Evolutionary conservation across 1,140 invertebrate genomes (phyloP).

Genomic region (Lineus longissimus): DNA sequence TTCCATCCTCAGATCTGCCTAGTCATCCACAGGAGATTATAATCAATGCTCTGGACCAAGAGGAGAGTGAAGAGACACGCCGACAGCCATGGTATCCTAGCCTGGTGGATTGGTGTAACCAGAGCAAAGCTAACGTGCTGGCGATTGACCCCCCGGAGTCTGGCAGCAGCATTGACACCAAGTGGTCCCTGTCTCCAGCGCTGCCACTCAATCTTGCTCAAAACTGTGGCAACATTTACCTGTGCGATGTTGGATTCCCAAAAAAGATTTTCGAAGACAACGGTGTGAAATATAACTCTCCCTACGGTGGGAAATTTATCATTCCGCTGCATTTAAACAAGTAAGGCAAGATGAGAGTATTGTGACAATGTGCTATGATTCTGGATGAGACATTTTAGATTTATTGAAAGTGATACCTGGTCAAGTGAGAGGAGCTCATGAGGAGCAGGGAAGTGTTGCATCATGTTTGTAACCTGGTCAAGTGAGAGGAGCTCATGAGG

Average conservation of each 20-base stretch:
- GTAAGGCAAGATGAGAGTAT: no score
- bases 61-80: constrained; percentile 38
- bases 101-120: constrained; percentile 64
- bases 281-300: constrained; percentile 77
- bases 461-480: no score
- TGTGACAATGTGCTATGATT: no score
- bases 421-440: no score
- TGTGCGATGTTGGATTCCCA: constrained; percentile 82
- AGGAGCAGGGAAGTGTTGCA: no score
- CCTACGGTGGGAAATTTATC: constrained; percentile 83
- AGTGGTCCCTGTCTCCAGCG: constrained; percentile 71
- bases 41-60: constrained; percentile 63
- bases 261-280: constrained; percentile 70
- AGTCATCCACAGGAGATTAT: constrained; percentile 64
- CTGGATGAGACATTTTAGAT: no score
- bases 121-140: constrained; percentile 72
- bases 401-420: no score
- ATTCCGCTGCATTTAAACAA: constrained; percentile 68
- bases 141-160: constrained; percentile 72
- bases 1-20: constrained; percentile 58
- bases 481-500: no score
- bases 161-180: constrained; percentile 63
- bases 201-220: constrained; percentile 69
- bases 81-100: constrained; percentile 49
- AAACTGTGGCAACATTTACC: constrained; percentile 75